A percentile compares a stretch with the other conserved stretches of the same genome.
Conservation (phyloP, 2,888 invertebrate species). For the Lithophane ornitopus region DNA sequence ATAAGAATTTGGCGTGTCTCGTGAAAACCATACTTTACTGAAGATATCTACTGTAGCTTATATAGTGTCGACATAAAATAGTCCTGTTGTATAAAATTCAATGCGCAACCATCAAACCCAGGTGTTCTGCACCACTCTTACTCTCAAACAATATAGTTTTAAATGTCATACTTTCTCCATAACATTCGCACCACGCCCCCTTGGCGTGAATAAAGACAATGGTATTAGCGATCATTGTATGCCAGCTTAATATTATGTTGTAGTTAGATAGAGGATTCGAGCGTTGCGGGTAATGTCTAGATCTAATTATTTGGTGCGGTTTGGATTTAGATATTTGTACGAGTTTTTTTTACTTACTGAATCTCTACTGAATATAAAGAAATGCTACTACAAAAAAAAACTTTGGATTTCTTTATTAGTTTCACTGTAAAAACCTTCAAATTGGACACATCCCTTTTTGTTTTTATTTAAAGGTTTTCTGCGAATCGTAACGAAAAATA, state of each 20-base stretch:
- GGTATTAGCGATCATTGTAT: constrained; percentile 82
- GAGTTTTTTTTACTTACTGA: neutral
- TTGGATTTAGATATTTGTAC: neutral
- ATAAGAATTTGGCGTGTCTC: too few relatives aligned
- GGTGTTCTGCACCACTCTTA: constrained; percentile 71
- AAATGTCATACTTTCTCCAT: constrained; percentile 78
- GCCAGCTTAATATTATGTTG: constrained; percentile 79
- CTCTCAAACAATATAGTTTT: constrained; percentile 69
- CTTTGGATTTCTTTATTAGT: neutral
- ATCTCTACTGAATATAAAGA: neutral
- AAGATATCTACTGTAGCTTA: too few relatives aligned
- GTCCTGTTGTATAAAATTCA: neutral
- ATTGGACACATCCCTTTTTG: too few relatives aligned
- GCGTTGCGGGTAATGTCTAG: constrained; percentile 21
- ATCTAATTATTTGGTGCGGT: neutral
- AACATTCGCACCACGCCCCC: constrained; percentile 80
- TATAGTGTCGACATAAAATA: neutral
- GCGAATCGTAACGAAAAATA: too few relatives aligned
- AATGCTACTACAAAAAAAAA: neutral
- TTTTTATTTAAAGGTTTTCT: too few relatives aligned
- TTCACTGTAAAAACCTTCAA: neutral
- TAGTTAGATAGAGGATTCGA: constrained; percentile 10
- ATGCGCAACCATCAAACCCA: constrained; percentile 26
- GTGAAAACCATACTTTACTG: too few relatives aligned
- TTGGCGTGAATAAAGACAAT: constrained; percentile 84